phyloP scores from a whole-genome alignment of 2,888 invertebrate genomes.

The Bellardia pandia region DNA sequence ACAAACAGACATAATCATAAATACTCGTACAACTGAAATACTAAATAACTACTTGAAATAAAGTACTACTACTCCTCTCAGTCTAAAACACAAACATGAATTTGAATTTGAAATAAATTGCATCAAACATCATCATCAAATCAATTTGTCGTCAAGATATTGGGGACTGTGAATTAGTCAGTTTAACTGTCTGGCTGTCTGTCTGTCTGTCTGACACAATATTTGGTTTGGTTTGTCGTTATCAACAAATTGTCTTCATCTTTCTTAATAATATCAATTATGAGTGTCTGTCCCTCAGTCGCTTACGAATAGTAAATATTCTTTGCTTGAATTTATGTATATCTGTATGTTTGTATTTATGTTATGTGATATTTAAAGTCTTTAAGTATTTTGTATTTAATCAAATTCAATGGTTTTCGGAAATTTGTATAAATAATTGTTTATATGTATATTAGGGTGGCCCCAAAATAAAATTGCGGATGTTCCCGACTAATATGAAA shows the following conservation, averaged over 20 bases:
- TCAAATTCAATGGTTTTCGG: conserved; percentile 34
- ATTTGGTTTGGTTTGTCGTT: neutral
- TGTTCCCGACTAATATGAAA: too few species aligned
- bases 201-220: neutral
- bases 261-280: conserved; percentile 55
- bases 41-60: neutral
- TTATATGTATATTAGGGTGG: neutral
- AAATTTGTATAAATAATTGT: too few species aligned
- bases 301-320: too few species aligned
- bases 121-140: conserved; percentile 54
- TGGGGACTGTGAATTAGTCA: neutral
- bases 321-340: conserved; percentile 9
- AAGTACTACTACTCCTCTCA: neutral
- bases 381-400: conserved; percentile 52
- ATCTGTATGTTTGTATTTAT: conserved; percentile 30
- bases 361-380: conserved; percentile 47
- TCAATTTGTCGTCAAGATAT: conserved; percentile 53
- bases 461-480: too few species aligned
- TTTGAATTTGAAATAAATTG: conserved; percentile 45
- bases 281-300: neutral
- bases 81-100: conserved; percentile 44
- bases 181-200: neutral
- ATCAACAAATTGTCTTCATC: conserved; percentile 50
- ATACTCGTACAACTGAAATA: conserved; percentile 38
- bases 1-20: conserved; percentile 13